Evolutionary conservation across 2,113 vertebrate species (phyloP).

Genomic region (Petroica traversi): DNA sequence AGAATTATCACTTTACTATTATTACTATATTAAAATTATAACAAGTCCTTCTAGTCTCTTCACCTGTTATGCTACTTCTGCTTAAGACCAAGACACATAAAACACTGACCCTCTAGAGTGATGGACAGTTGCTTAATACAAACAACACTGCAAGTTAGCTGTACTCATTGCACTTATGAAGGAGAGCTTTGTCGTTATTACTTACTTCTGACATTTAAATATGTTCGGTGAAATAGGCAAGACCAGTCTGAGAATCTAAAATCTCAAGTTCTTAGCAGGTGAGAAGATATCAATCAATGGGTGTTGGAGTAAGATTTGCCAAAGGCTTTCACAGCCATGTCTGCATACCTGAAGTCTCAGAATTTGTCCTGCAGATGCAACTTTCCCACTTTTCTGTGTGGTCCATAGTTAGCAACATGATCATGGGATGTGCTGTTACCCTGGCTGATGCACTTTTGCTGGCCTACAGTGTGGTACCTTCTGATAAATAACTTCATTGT

Average conservation of each 20-base stretch:
- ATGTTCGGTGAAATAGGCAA: neutral
- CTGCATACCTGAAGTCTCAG: neutral
- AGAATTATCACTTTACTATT: neutral
- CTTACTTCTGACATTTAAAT: neutral
- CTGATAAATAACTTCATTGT: neutral
- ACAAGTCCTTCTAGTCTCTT: neutral
- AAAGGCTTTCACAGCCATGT: neutral
- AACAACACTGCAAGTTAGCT: neutral
- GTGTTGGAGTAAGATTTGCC: neutral
- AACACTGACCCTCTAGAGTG: neutral
- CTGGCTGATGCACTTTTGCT: neutral
- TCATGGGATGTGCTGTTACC: neutral
- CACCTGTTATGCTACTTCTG: neutral
- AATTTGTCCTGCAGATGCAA: neutral
- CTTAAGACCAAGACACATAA: neutral
- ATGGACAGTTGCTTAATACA: neutral
- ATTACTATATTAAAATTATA: neutral
- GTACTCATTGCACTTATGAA: neutral
- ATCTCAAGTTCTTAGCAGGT: neutral
- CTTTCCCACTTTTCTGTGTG: neutral
- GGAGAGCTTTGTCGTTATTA: neutral
- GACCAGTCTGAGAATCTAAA: neutral
- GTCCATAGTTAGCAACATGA: neutral
- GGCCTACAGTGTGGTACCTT: rapidly evolving
- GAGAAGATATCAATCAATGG: neutral